Percentiles rank a stretch among this genome's conserved stretches.
phyloP scores from a whole-genome alignment of 2,888 invertebrate genomes.

The Tipula unca region DNA sequence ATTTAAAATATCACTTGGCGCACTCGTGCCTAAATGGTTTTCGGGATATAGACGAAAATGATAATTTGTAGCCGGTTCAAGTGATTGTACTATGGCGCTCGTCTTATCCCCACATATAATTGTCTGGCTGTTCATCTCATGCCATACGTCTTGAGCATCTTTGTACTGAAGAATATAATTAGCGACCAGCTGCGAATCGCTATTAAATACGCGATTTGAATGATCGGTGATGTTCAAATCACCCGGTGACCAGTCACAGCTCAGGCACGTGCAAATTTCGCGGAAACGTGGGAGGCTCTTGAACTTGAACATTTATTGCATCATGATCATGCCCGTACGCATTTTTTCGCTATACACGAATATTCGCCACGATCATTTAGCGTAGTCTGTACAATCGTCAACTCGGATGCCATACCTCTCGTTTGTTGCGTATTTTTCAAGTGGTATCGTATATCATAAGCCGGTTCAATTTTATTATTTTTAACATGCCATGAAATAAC shows the following conservation, averaged over 20 bases:
- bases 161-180: constrained; percentile 53
- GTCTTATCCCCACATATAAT: constrained; percentile 47
- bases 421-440: constrained; percentile 39
- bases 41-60: constrained; percentile 52
- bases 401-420: constrained; percentile 46
- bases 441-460: constrained; percentile 44
- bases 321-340: constrained; percentile 51
- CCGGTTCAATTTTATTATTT: constrained; percentile 44
- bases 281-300: constrained; percentile 55
- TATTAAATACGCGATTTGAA: constrained; percentile 30
- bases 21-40: constrained; percentile 53
- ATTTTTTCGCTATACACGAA: constrained; percentile 53
- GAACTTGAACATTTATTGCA: constrained; percentile 42
- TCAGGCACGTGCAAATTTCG: constrained; percentile 48
- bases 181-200: constrained; percentile 45
- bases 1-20: constrained; percentile 49
- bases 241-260: constrained; percentile 49
- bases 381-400: constrained; percentile 48
- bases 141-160: constrained; percentile 50
- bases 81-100: constrained; percentile 45
- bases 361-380: constrained; percentile 50
- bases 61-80: constrained; percentile 52
- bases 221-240: constrained; percentile 33
- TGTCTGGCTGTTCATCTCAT: constrained; percentile 49
- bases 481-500: constrained; percentile 46